Evolutionary conservation across 2,797 vertebrate species (phyloP).

Genomic region (Sciaenops ocellatus): DNA sequence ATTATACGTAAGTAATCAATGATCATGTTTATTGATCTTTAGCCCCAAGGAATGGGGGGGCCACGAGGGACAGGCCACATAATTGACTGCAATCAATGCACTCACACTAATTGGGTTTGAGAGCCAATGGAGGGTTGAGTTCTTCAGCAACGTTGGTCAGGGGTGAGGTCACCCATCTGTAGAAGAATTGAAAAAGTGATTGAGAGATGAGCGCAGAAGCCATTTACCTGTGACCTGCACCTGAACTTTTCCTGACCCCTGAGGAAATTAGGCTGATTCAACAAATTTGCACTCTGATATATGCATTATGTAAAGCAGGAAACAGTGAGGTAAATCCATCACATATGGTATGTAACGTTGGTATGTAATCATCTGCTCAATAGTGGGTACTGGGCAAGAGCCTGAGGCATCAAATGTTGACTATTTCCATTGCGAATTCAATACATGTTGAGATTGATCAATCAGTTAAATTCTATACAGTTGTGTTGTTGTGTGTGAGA

Average conservation of each 20-base stretch:
- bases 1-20: slow-evolving; percentile 64
- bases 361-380: slow-evolving; percentile 38
- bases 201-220: not conserved
- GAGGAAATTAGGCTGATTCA: slow-evolving; percentile 2
- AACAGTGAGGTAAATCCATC: slow-evolving; percentile 12
- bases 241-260: slow-evolving; percentile 11
- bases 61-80: slow-evolving; percentile 35
- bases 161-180: slow-evolving; percentile 44
- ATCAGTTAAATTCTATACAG: slow-evolving; percentile 6
- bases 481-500: not conserved
- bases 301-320: slow-evolving; percentile 3
- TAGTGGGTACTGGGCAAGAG: slow-evolving; percentile 23
- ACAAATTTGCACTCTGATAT: not conserved
- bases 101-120: slow-evolving; percentile 68
- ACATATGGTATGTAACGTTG: not conserved
- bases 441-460: slow-evolving; percentile 26
- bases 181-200: slow-evolving; percentile 23
- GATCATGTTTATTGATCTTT: slow-evolving; percentile 69
- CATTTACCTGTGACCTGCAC: slow-evolving; percentile 46
- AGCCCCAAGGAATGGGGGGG: slow-evolving; percentile 47
- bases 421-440: slow-evolving; percentile 28
- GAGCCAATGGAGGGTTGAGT: slow-evolving; percentile 33
- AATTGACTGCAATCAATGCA: slow-evolving; percentile 66
- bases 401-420: slow-evolving; percentile 26
- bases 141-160: slow-evolving; percentile 6